Percentiles rank a stretch among this genome's conserved stretches.
These are phyloP conservation scores for Eretmochelys imbricata DNA, from an alignment of 2,113 vertebrate species.

Conservation along the genomic window DNA sequence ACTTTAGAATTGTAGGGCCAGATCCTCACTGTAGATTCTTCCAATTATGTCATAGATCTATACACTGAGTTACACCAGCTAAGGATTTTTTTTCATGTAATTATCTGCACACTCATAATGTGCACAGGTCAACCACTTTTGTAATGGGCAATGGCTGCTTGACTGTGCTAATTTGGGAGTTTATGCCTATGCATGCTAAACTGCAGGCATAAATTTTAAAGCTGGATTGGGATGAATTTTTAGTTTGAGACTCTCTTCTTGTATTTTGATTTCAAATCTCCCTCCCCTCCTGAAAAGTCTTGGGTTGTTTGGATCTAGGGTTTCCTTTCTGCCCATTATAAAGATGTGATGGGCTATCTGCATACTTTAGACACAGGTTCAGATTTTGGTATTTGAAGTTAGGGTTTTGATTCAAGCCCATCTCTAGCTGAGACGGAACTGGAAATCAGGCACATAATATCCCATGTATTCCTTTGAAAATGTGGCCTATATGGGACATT, in stretches of 20 bases:
- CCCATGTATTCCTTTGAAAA: not conserved
- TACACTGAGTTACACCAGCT: conserved; percentile 27
- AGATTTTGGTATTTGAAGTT: not conserved
- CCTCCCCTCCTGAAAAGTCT: conserved; percentile 19
- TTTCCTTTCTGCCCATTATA: not conserved
- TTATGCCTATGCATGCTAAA: conserved; percentile 62
- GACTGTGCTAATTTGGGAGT: conserved; percentile 45
- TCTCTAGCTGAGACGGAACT: not conserved
- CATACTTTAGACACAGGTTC: not conserved
- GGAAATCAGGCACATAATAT: not conserved
- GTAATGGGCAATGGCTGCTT: conserved; percentile 53
- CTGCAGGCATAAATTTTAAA: conserved; percentile 51
- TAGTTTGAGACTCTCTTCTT: no score
- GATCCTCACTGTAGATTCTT: not conserved
- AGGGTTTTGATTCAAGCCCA: not conserved
- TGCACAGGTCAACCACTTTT: conserved; percentile 31
- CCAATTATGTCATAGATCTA: conserved; percentile 22
- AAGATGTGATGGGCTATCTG: not conserved
- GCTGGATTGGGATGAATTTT: not conserved
- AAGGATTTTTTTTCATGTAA: conserved; percentile 26
- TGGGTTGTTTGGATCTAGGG: not conserved
- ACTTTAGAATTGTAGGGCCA: not conserved
- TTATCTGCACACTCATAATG: conserved; percentile 35
- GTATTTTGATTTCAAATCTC: not conserved
- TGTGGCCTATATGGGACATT: not conserved